phyloP scores from a whole-genome alignment of 2,888 invertebrate genomes.

The Synergus itoensis region DNA sequence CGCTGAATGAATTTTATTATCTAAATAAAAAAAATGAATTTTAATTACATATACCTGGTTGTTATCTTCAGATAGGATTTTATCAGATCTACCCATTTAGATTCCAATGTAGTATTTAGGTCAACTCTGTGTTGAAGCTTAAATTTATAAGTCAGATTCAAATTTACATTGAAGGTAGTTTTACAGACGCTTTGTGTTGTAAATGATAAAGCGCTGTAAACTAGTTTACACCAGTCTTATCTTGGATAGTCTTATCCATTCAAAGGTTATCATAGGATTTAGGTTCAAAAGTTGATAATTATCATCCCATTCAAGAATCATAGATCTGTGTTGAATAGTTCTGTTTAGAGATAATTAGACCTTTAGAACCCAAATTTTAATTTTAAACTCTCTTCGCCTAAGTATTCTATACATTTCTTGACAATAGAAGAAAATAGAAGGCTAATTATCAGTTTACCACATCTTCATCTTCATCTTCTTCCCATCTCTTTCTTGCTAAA shows the following conservation, averaged over 20 bases:
- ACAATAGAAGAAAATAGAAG: background rate
- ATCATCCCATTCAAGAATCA: slow-evolving; percentile 16
- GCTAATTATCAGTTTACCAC: background rate
- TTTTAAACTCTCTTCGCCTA: background rate
- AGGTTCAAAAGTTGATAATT: slow-evolving; percentile 29
- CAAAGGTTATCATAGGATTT: slow-evolving; percentile 13
- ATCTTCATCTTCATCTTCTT: background rate
- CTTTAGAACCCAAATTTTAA: background rate
- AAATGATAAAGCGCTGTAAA: background rate
- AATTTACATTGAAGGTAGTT: background rate
- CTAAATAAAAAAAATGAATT: too few relatives aligned
- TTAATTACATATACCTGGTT: too few relatives aligned
- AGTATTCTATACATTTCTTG: background rate
- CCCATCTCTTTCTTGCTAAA: background rate
- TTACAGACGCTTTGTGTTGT: background rate
- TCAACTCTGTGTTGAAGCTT: background rate
- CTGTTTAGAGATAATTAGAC: background rate
- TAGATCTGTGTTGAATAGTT: slow-evolving; percentile 10
- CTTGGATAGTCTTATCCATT: background rate
- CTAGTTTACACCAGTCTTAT: slow-evolving; percentile 14
- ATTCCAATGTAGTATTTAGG: background rate
- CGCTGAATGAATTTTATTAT: too few relatives aligned
- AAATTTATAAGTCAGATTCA: too few relatives aligned
- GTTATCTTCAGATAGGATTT: too few relatives aligned
- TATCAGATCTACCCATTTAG: too few relatives aligned